A percentile compares a stretch with the other conserved stretches of the same genome.
Evolutionary conservation across 35 echinoderm and acorn worm genomes (phyloP).

Genomic region (Amphiura filiformis): DNA sequence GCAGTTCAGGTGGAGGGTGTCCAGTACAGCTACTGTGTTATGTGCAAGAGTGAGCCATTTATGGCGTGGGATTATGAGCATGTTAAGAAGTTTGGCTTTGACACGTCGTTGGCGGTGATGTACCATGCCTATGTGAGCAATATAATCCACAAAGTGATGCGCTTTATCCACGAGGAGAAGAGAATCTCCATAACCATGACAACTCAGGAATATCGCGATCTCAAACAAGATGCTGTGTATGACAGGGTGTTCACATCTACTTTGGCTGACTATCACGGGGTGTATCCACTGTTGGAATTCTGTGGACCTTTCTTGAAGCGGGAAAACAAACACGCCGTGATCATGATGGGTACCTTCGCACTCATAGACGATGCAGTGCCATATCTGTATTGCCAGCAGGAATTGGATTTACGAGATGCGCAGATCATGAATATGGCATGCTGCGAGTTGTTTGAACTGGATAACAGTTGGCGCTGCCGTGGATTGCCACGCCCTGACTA

Average conservation of each 20-base stretch:
- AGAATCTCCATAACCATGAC: slow-evolving; percentile 8
- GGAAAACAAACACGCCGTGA: slow-evolving; percentile 35
- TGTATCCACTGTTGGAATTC: slow-evolving; percentile 4
- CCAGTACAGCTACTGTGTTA: slow-evolving; percentile 36
- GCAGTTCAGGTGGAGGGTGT: not conserved
- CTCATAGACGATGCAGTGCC: not conserved
- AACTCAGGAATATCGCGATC: not conserved
- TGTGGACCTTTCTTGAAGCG: slow-evolving; percentile 37
- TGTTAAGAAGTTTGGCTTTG: slow-evolving; percentile 5
- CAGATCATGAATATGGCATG: not conserved
- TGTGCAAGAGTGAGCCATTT: slow-evolving; percentile 14
- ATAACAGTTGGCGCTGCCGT: not conserved
- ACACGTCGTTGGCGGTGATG: slow-evolving; percentile 12
- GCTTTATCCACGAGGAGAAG: slow-evolving; percentile 12
- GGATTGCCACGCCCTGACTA: slow-evolving; percentile 27
- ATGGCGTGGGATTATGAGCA: slow-evolving; percentile 53
- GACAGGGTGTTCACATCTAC: slow-evolving; percentile 65
- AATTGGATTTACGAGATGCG: not conserved
- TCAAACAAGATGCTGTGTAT: not conserved
- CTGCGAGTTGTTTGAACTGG: not conserved
- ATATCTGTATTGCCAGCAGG: not conserved
- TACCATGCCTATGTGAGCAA: slow-evolving; percentile 30
- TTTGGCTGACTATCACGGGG: slow-evolving; percentile 31
- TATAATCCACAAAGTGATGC: not conserved
- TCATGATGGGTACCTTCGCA: slow-evolving; percentile 38